Base-by-base conservation (phyloP, 2,113 vertebrate genomes). In the Pseudonaja textilis region DNA sequence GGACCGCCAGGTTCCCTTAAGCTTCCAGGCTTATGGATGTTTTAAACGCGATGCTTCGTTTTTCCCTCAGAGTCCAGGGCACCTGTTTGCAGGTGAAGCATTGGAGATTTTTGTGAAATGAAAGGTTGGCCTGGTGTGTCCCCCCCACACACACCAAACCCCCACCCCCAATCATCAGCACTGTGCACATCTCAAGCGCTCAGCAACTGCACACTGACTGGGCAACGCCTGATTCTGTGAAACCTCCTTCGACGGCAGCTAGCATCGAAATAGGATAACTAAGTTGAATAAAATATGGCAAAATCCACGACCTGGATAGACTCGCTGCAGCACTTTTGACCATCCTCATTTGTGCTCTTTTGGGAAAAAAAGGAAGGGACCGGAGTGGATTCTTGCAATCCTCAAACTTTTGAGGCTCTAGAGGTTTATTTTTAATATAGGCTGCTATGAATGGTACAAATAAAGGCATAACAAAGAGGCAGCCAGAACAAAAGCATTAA, bases 151-250 rank as follows among this genome's bases (percentile, higher is more conserved):
- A 8, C 85, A 0, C 1, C 81, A 16, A 55, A 0, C 88, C 42
- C 90, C 61, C 6, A 59, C 12, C 34, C 85, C 54, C n/a, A 16
- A 69, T 69, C 64, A 2, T 18, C 54, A n/a, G 39, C 87, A 81
- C 14, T 29, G 1, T 89, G 89, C 91, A 59, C 55, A 26, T 94
- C 94, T 95, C 90, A 93, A 95, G 89, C 14, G 91, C 92, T 89
- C 91, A 95, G 94, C 64, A 61, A 94, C 59, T 93, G 94, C 87
- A 87, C 91, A 0, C 18, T 92, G 91, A 93, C 86, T 87, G 4
- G 95, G 95, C 93, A 96, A 92, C 81, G 95, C 95, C 95, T 96
- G 94, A 5, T 55, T 92, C 95, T 64, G n/a, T 4, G 93, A 93
- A 94, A 90, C 64, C 45, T 54, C n/a, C 92, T 86, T 91, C 69